phyloP scores from a whole-genome alignment of 2,113 vertebrate species.

The Rissa tridactyla region DNA sequence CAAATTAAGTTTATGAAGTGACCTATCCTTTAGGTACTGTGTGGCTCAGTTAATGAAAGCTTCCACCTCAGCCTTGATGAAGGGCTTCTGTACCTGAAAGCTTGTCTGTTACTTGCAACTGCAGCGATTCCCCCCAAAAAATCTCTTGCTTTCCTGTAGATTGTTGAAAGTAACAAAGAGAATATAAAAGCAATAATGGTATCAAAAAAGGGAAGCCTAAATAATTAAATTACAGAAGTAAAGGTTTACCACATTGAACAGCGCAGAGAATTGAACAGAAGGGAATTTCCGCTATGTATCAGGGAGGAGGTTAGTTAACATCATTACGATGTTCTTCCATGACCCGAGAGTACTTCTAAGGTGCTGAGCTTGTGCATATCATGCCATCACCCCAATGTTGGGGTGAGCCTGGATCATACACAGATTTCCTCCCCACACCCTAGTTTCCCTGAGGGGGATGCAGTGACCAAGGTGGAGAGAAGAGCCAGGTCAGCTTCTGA shows the following conservation, averaged over 20 bases:
- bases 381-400: neutral
- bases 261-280: neutral
- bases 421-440: neutral
- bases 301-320: neutral
- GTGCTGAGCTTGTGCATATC: neutral
- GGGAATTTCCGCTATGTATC: neutral
- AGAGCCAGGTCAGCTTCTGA: neutral
- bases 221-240: neutral
- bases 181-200: neutral
- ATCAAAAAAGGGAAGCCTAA: neutral
- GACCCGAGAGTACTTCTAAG: neutral
- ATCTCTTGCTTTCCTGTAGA: neutral
- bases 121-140: neutral
- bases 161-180: neutral
- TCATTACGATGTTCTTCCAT: neutral
- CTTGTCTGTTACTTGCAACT: neutral
- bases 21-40: neutral
- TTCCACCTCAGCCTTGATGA: neutral
- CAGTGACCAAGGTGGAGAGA: accelerated
- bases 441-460: accelerated
- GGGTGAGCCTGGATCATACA: neutral
- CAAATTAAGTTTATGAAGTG: neutral
- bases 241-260: neutral
- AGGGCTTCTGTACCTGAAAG: neutral
- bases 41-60: neutral